Conservation (phyloP, 2,888 invertebrate species). For the Helobdella robusta region DNA sequence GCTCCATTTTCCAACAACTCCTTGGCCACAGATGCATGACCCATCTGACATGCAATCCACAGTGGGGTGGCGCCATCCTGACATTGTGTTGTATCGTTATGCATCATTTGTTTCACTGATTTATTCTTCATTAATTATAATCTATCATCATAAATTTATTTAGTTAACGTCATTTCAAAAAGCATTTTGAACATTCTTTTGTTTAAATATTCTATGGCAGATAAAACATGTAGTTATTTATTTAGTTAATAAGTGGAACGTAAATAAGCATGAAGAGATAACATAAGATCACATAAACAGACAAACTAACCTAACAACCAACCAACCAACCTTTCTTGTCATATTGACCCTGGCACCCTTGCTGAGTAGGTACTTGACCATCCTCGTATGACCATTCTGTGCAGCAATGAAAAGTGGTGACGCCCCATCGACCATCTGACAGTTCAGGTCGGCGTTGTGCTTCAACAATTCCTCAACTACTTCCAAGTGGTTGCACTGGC, state of each 20-base stretch:
- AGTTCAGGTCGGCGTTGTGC: conserved; percentile 65
- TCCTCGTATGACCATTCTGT: conserved; percentile 72
- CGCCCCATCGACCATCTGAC: conserved; percentile 62
- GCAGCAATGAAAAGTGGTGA: conserved; percentile 60
- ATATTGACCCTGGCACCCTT: conserved; percentile 45
- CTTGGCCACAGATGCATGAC: conserved; percentile 70
- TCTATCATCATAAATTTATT: neutral
- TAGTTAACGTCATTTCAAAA: neutral
- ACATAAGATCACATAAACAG: neutral
- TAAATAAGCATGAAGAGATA: neutral
- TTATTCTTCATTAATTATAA: neutral
- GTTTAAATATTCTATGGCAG: too few relatives aligned
- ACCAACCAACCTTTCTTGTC: conserved; percentile 41
- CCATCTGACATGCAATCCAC: conserved; percentile 93
- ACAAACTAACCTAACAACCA: neutral
- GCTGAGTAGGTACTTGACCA: conserved; percentile 43
- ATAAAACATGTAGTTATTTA: too few relatives aligned
- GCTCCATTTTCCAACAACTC: conserved; percentile 70
- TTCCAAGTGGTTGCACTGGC: conserved; percentile 82
- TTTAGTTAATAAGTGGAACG: neutral
- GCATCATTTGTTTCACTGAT: too few relatives aligned
- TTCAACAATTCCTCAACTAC: conserved; percentile 64
- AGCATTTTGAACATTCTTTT: neutral
- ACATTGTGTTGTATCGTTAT: neutral
- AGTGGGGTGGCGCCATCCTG: conserved; percentile 62